Percentiles rank a stretch among this genome's conserved stretches.
Conservation (phyloP, 2,797 vertebrate species). For the Anabas testudineus region DNA sequence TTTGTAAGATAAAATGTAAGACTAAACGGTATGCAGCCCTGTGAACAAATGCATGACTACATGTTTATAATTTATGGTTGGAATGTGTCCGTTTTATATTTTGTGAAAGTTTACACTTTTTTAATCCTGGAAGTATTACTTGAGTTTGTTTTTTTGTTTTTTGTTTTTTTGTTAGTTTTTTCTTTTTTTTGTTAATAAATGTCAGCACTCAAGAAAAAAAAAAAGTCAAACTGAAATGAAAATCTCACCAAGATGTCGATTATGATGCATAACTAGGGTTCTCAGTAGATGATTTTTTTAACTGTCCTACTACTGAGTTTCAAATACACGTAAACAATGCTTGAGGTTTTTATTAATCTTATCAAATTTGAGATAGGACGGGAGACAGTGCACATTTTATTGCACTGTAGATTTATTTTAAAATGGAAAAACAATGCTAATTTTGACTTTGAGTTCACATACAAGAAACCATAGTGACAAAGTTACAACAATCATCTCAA, state of each 20-base stretch:
- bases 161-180: conserved; percentile 79
- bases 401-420: too few relatives aligned
- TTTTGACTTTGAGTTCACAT: too few relatives aligned
- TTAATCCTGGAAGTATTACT: conserved; percentile 82
- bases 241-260: conserved; percentile 61
- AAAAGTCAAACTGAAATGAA: conserved; percentile 67
- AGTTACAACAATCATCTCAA: too few relatives aligned
- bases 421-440: too few relatives aligned
- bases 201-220: conserved; percentile 70
- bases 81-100: conserved; percentile 86
- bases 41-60: conserved; percentile 85
- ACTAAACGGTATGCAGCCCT: conserved; percentile 84
- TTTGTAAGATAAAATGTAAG: conserved; percentile 83
- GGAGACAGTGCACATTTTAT: conserved; percentile 23
- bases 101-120: conserved; percentile 87
- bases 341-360: conserved; percentile 69
- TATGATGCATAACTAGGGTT: conserved; percentile 69
- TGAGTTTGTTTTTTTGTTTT: conserved; percentile 67
- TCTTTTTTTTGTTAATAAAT: conserved; percentile 79
- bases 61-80: conserved; percentile 84
- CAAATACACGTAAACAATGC: conserved; percentile 46
- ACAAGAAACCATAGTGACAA: too few relatives aligned
- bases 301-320: conserved; percentile 68
- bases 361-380: conserved; percentile 36
- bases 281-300: conserved; percentile 70